Base-by-base conservation (phyloP, 1,140 invertebrate species). In the Magallana angulata region DNA sequence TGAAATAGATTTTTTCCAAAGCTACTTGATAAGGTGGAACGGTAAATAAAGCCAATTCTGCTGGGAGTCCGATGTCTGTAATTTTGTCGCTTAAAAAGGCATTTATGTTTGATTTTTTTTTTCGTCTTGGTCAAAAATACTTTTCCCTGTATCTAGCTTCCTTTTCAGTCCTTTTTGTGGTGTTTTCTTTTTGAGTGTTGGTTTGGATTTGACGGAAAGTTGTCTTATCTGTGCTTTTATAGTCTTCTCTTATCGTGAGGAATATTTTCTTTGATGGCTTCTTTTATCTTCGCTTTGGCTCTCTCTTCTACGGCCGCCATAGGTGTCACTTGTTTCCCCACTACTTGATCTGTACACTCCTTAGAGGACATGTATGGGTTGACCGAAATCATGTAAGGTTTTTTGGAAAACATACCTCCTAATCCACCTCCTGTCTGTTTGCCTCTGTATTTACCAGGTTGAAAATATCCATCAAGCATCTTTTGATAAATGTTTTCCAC, bases 11-110 rank as follows among this genome's bases (percentile, higher is more conserved):
- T 64, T 88, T 85, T 5, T 85, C 84, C 14, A 88, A 60, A 48
- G 87, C 87, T 57, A 88, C 87, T 68, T 88, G 83, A 57, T 88
- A 82, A 1, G 87, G 76, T 14, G 87, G 87, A 1, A 76, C 84
- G 2, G 84, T 68, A 30, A 88, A 88, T n/a, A 88, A 24, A 7
- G 84, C 81, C 48, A 88, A 24, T 85, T 88, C 84, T 7, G 58
- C 57, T 58, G 84, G 87, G 16, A 64, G 59, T 9, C 16, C 87
- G 11, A 88, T 82, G 56, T 85, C 76, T 24, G 48, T 88, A 14
- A 57, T 81, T 9, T 88, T 68, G 58, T 85, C 84, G 24, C 30
- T 85, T n/a, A 88, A 30, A 24, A 64, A 85, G 16, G 84, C 56
- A 57, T 85, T 85, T 8, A 71, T 59, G 24, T 16, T 11, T 85